phyloP scores from a whole-genome alignment of 2,888 invertebrate species.

The Sarcophaga carnaria region DNA sequence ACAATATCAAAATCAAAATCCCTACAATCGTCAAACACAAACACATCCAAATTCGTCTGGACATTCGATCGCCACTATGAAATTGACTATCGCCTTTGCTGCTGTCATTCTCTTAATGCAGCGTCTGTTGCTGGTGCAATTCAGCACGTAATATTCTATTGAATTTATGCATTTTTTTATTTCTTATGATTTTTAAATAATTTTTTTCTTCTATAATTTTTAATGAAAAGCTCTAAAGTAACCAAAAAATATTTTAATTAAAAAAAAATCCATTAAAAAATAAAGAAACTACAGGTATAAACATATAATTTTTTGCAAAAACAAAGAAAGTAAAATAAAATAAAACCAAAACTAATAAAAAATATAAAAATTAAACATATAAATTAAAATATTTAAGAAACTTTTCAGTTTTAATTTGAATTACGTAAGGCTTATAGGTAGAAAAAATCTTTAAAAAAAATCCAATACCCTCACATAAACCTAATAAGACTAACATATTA shows the following conservation, averaged over 20 bases:
- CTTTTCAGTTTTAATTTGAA: neutral
- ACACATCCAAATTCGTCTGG: slow-evolving; percentile 73
- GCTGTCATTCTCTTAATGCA: slow-evolving; percentile 33
- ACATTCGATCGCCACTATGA: slow-evolving; percentile 42
- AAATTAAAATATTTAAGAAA: neutral
- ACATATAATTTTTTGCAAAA: no score
- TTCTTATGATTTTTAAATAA: slow-evolving; percentile 25
- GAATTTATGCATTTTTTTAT: slow-evolving; percentile 31
- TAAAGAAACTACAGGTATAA: slow-evolving; percentile 10
- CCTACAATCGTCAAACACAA: slow-evolving; percentile 80
- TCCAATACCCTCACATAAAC: no score
- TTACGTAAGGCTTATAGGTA: no score
- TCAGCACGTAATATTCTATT: slow-evolving; percentile 71
- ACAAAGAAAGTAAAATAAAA: neutral
- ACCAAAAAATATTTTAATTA: slow-evolving; percentile 47
- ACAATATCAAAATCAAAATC: slow-evolving; percentile 80
- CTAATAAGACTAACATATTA: no score
- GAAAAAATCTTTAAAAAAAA: no score
- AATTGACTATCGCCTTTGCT: slow-evolving; percentile 32
- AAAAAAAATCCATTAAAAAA: slow-evolving; percentile 16
- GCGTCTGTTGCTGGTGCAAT: slow-evolving; percentile 8
- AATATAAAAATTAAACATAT: neutral
- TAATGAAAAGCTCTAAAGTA: slow-evolving; percentile 5
- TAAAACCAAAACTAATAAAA: slow-evolving; percentile 36
- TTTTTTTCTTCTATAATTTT: slow-evolving; percentile 28